Evolutionary conservation across 2,113 vertebrate genomes (phyloP).

Genomic region (Heptranchias perlo): DNA sequence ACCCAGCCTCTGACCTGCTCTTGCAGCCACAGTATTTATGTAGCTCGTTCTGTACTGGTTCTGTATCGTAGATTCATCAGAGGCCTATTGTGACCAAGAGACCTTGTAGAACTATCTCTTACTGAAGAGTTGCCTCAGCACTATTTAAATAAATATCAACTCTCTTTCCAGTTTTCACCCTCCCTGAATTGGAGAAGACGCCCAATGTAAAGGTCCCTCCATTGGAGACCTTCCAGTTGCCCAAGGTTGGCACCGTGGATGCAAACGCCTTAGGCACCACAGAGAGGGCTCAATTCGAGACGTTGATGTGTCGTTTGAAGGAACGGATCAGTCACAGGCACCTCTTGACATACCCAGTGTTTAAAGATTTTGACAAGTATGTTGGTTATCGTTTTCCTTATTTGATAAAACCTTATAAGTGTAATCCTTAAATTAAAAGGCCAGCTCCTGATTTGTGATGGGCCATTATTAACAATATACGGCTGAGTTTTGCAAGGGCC

Average conservation of each 20-base stretch:
- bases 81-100: background rate
- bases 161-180: constrained; percentile 28
- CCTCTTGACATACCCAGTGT: background rate
- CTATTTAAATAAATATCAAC: background rate
- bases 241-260: constrained; percentile 19
- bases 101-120: background rate
- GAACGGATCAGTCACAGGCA: background rate
- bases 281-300: background rate
- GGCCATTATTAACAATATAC: background rate
- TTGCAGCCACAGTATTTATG: too few species aligned
- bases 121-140: background rate
- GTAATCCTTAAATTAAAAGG: background rate
- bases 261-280: background rate
- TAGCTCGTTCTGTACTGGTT: background rate
- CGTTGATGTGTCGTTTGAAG: background rate
- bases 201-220: constrained; percentile 9
- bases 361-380: constrained; percentile 20
- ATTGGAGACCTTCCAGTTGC: background rate
- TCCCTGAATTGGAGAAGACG: constrained; percentile 9
- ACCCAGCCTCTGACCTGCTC: too few species aligned
- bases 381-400: background rate
- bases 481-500: background rate
- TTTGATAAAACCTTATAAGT: background rate
- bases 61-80: background rate
- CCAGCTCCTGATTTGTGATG: too few species aligned